phyloP scores from a whole-genome alignment of 1,140 invertebrate genomes.

The Brevipalpus yothersi region DNA sequence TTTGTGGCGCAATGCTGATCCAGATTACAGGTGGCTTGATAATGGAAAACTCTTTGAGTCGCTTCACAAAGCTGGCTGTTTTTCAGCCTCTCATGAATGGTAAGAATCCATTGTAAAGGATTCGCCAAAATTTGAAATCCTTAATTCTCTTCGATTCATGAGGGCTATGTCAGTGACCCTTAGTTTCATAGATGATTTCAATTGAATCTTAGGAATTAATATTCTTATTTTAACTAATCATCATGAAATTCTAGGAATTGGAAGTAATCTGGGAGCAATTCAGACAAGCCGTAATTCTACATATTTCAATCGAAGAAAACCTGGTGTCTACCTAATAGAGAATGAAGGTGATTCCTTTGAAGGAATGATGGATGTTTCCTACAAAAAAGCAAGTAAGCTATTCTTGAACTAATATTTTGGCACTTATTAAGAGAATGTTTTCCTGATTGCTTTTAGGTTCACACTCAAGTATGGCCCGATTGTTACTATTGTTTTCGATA shows the following conservation, averaged over 20 bases:
- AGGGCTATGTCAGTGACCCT: too few species aligned
- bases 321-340: background rate
- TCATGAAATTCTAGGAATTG: slow-evolving; percentile 21
- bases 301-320: slow-evolving; percentile 21
- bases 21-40: slow-evolving; percentile 13
- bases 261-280: slow-evolving; percentile 23
- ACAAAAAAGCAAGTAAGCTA: background rate
- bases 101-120: background rate
- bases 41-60: slow-evolving; percentile 18
- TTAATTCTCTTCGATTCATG: too few species aligned
- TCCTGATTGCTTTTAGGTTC: slow-evolving; percentile 6
- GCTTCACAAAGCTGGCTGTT: slow-evolving; percentile 20
- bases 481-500: slow-evolving; percentile 35
- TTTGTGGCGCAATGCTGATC: slow-evolving; percentile 6
- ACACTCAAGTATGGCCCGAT: slow-evolving; percentile 23
- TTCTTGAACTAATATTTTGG: background rate
- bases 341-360: background rate
- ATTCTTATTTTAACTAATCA: background rate
- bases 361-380: background rate
- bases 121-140: too few species aligned
- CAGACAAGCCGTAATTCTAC: slow-evolving; percentile 24
- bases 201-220: background rate
- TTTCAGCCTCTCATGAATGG: slow-evolving; percentile 22
- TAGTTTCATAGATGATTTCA: background rate
- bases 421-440: background rate